phyloP scores from a whole-genome alignment of 2,888 invertebrate species.

The Lobophora halterata region DNA sequence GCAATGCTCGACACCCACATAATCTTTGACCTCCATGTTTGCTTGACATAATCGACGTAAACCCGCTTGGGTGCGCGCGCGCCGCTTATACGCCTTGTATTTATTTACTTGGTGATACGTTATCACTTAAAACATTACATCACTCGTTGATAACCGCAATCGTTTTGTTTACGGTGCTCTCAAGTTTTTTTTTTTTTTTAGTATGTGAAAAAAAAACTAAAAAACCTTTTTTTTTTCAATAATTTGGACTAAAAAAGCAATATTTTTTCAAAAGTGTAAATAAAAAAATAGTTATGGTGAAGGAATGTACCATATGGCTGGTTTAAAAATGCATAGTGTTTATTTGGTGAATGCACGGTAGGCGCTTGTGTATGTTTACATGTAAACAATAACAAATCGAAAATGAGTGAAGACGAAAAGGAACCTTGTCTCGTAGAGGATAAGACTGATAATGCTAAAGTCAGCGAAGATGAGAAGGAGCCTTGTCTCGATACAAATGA shows the following conservation, averaged over 20 bases:
- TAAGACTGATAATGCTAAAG: slow-evolving; percentile 26
- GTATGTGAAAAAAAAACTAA: no score
- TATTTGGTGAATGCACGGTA: no score
- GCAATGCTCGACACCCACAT: slow-evolving; percentile 20
- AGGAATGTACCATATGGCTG: no score
- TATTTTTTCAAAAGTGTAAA: neutral
- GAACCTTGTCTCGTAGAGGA: slow-evolving; percentile 37
- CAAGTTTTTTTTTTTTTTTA: no score
- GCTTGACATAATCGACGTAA: slow-evolving; percentile 43
- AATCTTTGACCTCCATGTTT: slow-evolving; percentile 54
- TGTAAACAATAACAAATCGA: slow-evolving; percentile 33
- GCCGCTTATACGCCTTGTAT: slow-evolving; percentile 30
- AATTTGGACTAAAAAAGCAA: no score
- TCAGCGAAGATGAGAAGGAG: slow-evolving; percentile 32
- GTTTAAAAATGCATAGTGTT: no score
- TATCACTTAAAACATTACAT: slow-evolving; percentile 49
- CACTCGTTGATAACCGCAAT: no score
- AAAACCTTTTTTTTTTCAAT: no score
- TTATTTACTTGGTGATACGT: slow-evolving; percentile 40
- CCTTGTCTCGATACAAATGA: slow-evolving; percentile 34
- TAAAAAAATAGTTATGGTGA: neutral
- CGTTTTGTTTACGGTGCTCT: no score
- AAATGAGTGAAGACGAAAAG: slow-evolving; percentile 59
- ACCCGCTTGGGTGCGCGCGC: slow-evolving; percentile 38
- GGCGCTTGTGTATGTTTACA: slow-evolving; percentile 16